These are phyloP conservation scores for Microcebus lehilahytsara DNA, from an alignment of 2,113 vertebrate genomes.

Conservation along the genomic window DNA sequence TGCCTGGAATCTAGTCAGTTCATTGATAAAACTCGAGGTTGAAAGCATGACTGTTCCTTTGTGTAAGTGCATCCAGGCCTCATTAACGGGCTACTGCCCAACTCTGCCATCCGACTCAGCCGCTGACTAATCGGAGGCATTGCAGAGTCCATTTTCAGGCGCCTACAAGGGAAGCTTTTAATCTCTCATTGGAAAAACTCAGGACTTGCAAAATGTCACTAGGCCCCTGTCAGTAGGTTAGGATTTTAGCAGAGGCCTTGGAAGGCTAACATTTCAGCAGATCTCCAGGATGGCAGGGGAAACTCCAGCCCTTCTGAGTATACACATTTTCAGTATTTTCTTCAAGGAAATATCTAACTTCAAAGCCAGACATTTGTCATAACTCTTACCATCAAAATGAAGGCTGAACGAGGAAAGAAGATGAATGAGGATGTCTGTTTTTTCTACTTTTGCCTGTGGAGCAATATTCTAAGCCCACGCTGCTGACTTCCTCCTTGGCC, in stretches of 20 bases:
- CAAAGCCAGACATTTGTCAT: background rate
- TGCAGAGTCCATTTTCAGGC: constrained; percentile 30
- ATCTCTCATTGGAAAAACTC: constrained; percentile 43
- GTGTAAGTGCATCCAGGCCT: constrained; percentile 78
- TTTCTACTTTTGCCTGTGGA: background rate
- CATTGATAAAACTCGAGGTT: constrained; percentile 83
- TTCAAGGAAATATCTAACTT: constrained; percentile 17
- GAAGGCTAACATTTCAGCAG: background rate
- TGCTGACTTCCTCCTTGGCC: background rate
- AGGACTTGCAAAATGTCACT: background rate
- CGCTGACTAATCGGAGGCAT: rapidly evolving
- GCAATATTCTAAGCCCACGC: background rate
- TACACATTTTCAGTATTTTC: background rate
- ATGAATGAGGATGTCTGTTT: background rate
- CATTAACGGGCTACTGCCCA: constrained; percentile 42
- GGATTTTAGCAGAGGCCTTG: background rate
- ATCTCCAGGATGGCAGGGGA: background rate
- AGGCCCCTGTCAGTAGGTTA: background rate
- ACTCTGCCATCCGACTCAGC: constrained; percentile 44
- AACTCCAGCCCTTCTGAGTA: background rate
- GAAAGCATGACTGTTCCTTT: constrained; percentile 80
- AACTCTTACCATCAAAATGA: background rate
- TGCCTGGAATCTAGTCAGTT: constrained; percentile 83
- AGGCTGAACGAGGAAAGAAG: background rate
- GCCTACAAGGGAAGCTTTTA: constrained; percentile 38